These are phyloP conservation scores for Lamellibrachia columna DNA, from an alignment of 2,888 invertebrate genomes.

Conservation along the genomic window DNA sequence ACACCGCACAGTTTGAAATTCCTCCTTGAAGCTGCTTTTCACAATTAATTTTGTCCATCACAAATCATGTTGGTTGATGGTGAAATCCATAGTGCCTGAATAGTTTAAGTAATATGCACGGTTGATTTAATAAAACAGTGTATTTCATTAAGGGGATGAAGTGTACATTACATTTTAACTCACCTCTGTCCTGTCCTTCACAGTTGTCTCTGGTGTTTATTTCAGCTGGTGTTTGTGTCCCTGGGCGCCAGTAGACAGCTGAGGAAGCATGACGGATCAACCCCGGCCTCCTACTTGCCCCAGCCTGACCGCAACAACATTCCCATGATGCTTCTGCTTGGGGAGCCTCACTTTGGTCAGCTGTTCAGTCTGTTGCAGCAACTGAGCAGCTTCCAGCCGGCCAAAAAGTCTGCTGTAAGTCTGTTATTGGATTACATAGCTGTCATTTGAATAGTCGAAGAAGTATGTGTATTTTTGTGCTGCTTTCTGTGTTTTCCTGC, in stretches of 20 bases:
- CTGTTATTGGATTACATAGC: background rate
- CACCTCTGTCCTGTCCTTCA: background rate
- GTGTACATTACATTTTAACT: background rate
- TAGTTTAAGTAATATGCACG: no score
- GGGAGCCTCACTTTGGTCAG: slow-evolving; percentile 89
- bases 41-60: no score
- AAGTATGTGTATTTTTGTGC: no score
- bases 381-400: slow-evolving; percentile 85
- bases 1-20: no score
- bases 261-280: slow-evolving; percentile 75
- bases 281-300: slow-evolving; percentile 86
- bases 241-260: slow-evolving; percentile 78
- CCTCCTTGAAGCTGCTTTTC: no score
- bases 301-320: slow-evolving; percentile 82
- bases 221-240: slow-evolving; percentile 87
- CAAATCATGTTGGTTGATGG: no score
- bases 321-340: slow-evolving; percentile 84
- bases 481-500: no score
- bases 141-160: background rate
- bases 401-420: slow-evolving; percentile 58
- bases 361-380: slow-evolving; percentile 90
- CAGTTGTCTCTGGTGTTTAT: slow-evolving; percentile 29
- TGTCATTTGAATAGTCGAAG: background rate
- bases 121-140: no score
- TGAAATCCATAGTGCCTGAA: no score